Base-by-base conservation (phyloP, 2,113 vertebrate genomes). In the Dinomys branickii region DNA sequence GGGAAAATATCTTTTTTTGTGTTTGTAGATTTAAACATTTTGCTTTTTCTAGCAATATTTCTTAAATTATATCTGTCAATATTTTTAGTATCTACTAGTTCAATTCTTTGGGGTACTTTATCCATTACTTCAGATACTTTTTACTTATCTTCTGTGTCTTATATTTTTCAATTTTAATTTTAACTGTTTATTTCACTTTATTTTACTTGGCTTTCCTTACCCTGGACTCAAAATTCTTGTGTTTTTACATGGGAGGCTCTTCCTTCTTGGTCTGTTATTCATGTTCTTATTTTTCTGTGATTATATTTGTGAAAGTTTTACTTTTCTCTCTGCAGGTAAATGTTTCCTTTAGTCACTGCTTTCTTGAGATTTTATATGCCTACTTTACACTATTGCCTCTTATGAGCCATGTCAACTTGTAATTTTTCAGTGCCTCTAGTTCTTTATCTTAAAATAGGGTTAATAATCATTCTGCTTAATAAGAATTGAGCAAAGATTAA, bases 321-420 rank as follows among this genome's bases (percentile, higher is more conserved):
- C 75, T 59, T 92, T 78, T 78, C 12, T 92, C 50, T 90, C 56
- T 38, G 41, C 47, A 95, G 92, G 19, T 24, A 90, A 87, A 28
- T 80, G 61, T 56, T 73, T 92, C 47, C 33, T 87, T 85, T n/a
- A 96, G 17, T 75, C 41, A 50, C 5, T 84, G 30, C 1, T 90
- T 95, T 41, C 26, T 4, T 59, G 61, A 84, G 30, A 3, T 67
- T 83, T 89, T 56, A n/a, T 28, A 58, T 54, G 1, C 24, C 58
- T 28, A 33, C 22, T 83, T 56, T 94, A n/a, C 61, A 81, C 50
- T 63, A 41, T 19, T 69, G 35, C 59, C 17, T 88, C 44, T 67
- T 85, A 85, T 7, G 7, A 38, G 61, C 24, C 75, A 38, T 44
- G 59, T 81, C 20, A 92, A 90, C 59, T 86, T 78, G 6, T 16